Evolutionary conservation across 2,888 invertebrate genomes (phyloP), one percentile per base, ranked within the genome.

Genomic region (Caenorhabditis japonica): DNA sequence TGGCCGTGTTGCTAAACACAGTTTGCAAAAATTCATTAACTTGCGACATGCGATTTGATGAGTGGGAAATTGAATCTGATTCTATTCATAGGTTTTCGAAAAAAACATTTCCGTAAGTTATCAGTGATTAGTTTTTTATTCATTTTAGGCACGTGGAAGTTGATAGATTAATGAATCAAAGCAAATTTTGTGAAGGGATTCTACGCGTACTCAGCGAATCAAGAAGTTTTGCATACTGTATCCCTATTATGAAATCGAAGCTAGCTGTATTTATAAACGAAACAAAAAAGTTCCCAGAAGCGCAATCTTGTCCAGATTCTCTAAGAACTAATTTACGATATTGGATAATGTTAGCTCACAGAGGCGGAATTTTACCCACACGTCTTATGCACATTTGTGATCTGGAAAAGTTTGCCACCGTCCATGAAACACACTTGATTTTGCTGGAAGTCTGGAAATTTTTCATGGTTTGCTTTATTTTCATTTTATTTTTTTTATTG

Each of bases 221-320:
- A 4, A 75, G 69, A 5, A 64, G 75, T 43, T 74, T 77, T 25
- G 76, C 72, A 43, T 68, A 58, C 39, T 72, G 70, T 34, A 44
- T 81, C 3, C 81, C 81, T 2, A 59, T 81, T 5, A 47, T 81
- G 44, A 81, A 79, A 52, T 72, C 81, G 5, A 46, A 49, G 17
- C 46, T 81, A 21, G 77, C 75, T 1, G 49, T 64, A 13, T 47
- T 79, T 49, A 53, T 81, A 13, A 69, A 58, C 21, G 74, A 74
- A 4, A 52, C 73, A 0, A 66, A 61, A 13, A 49, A 51, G 15
- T 58, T 38, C 5, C 51, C 68, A 17, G 68, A 61, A 2, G 39
- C 46, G 3, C 7, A 3, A 1, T 25, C 51, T 3, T 41, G 27
- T 4, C 15, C 56, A 1, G 51, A 68, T 21, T 10, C 30, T 3